A percentile compares a stretch with the other conserved stretches of the same genome.
Evolutionary conservation across 2,888 invertebrate species (phyloP).

Genomic region (Cephus pulcher): DNA sequence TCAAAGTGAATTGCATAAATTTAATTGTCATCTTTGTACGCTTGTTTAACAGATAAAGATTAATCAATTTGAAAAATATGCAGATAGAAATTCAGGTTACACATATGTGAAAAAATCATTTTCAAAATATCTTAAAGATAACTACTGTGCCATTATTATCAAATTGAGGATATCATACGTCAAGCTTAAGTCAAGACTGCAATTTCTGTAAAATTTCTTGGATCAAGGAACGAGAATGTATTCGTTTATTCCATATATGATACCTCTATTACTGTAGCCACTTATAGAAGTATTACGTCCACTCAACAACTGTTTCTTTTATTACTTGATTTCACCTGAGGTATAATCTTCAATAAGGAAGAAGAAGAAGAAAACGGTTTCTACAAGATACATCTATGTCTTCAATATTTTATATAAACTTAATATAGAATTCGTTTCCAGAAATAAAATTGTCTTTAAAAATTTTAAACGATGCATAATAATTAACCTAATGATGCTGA

Average conservation of each 20-base stretch:
- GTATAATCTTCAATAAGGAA: background rate
- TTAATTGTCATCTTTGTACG: too few relatives aligned
- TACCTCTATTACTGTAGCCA: background rate
- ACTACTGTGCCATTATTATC: too few relatives aligned
- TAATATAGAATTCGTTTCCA: background rate
- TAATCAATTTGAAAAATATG: too few relatives aligned
- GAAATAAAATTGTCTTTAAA: background rate
- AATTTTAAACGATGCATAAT: too few relatives aligned
- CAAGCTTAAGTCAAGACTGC: background rate
- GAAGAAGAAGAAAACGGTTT: background rate
- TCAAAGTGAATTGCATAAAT: too few relatives aligned
- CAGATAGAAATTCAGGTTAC: too few relatives aligned
- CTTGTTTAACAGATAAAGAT: too few relatives aligned
- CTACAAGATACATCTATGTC: background rate
- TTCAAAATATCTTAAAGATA: too few relatives aligned
- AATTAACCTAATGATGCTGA: too few relatives aligned
- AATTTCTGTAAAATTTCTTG: background rate
- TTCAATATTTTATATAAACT: too few relatives aligned
- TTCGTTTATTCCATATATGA: background rate
- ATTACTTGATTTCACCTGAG: background rate
- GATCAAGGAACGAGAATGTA: background rate
- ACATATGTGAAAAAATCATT: too few relatives aligned
- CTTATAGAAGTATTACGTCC: background rate
- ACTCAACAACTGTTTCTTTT: background rate
- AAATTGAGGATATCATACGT: too few relatives aligned